phyloP scores from a whole-genome alignment of 2,888 invertebrate genomes.

The Fabriciana adippe region DNA sequence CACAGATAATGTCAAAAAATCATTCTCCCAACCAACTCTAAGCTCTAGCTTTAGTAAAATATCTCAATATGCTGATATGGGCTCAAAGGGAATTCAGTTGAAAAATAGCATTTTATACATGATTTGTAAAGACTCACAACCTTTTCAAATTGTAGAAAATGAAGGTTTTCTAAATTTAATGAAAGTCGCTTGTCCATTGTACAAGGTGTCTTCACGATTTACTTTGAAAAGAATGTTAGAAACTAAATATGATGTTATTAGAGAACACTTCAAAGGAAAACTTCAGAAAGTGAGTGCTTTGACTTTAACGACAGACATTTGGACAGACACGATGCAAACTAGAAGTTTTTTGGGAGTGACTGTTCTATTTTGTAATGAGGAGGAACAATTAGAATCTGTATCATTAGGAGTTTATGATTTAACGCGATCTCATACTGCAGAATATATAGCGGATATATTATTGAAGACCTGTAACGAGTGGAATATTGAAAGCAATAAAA shows the following conservation, averaged over 20 bases:
- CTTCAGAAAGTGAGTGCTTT: too few relatives aligned
- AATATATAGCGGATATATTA: slow-evolving; percentile 22
- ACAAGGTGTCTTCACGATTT: too few relatives aligned
- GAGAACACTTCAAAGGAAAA: too few relatives aligned
- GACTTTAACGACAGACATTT: too few relatives aligned
- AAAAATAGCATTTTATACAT: slow-evolving; percentile 21
- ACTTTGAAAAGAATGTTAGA: too few relatives aligned
- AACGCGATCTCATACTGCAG: slow-evolving; percentile 6
- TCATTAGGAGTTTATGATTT: too few relatives aligned
- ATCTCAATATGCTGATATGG: background rate
- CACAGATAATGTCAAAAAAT: slow-evolving; percentile 12
- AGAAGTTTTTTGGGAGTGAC: too few relatives aligned
- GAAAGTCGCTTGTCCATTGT: slow-evolving; percentile 13
- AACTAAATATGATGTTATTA: too few relatives aligned
- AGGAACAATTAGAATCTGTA: too few relatives aligned
- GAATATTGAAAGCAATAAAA: slow-evolving; percentile 18
- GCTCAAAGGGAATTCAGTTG: slow-evolving; percentile 13
- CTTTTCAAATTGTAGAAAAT: slow-evolving; percentile 39
- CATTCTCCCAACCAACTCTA: slow-evolving; percentile 13
- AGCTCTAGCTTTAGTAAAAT: slow-evolving; percentile 16
- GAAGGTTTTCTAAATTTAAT: slow-evolving; percentile 35
- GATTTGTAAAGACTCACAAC: slow-evolving; percentile 37
- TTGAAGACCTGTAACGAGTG: slow-evolving; percentile 26
- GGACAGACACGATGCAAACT: too few relatives aligned
- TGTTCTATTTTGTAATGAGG: too few relatives aligned